phyloP scores from a whole-genome alignment of 2,113 vertebrate species.

The Carollia perspicillata region DNA sequence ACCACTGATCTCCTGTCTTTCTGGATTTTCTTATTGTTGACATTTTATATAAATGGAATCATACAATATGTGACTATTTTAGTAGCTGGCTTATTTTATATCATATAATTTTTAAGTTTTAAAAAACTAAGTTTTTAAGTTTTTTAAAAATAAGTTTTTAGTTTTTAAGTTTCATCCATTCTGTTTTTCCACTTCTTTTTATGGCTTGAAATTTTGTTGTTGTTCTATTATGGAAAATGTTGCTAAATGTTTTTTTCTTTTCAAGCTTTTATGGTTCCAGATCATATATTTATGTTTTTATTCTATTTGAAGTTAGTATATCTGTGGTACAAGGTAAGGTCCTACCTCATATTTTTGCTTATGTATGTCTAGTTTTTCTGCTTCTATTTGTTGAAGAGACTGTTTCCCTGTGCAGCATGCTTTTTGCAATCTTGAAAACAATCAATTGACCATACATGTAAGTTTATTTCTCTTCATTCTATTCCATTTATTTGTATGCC shows the following conservation, averaged over 20 bases:
- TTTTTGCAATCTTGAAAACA: background rate
- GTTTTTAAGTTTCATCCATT: background rate
- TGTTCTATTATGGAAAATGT: background rate
- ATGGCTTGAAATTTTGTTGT: background rate
- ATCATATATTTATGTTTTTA: background rate
- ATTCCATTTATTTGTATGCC: background rate
- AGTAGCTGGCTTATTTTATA: background rate
- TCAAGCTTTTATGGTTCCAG: background rate
- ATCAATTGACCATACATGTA: background rate
- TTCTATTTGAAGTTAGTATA: background rate
- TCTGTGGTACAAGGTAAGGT: background rate
- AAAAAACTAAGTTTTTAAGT: too few relatives aligned
- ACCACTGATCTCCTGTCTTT: too few relatives aligned
- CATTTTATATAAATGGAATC: too few relatives aligned
- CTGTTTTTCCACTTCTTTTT: background rate
- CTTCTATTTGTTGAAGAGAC: background rate
- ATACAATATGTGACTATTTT: background rate
- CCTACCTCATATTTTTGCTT: background rate
- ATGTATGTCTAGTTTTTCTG: background rate
- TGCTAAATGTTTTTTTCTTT: background rate
- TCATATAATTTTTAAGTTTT: background rate
- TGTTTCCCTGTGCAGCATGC: background rate
- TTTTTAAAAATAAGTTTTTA: too few relatives aligned
- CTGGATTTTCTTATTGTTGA: too few relatives aligned
- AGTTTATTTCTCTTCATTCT: background rate